Conservation (phyloP, 2,113 vertebrate genomes). For the Onychostruthus taczanowskii region DNA sequence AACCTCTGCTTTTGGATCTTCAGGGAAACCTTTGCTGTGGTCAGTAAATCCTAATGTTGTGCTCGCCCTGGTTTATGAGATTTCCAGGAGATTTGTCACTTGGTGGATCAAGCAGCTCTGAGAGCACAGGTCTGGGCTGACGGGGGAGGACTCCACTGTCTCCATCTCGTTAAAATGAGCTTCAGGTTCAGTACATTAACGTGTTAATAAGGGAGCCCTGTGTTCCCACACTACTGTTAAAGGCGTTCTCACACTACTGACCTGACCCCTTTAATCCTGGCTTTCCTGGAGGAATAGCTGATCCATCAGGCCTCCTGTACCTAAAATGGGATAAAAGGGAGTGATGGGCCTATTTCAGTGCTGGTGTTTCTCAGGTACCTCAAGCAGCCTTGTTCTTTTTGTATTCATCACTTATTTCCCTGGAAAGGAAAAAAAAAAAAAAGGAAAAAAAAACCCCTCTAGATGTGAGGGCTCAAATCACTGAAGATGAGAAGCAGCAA, state of each 20-base stretch:
- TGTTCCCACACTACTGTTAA: conserved; percentile 39
- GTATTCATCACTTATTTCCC: conserved; percentile 3
- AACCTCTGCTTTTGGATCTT: conserved; percentile 1
- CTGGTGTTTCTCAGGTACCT: conserved; percentile 24
- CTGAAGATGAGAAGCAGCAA: conserved; percentile 30
- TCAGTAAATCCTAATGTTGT: background rate
- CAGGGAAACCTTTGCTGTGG: conserved; percentile 14
- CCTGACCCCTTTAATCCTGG: conserved; percentile 57
- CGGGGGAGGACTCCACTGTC: background rate
- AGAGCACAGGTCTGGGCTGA: background rate
- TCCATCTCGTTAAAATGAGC: conserved; percentile 3
- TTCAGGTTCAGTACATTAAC: conserved; percentile 3
- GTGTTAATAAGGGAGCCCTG: conserved; percentile 15
- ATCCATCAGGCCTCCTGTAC: conserved; percentile 5
- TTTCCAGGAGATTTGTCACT: conserved; percentile 31
- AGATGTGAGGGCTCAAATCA: background rate
- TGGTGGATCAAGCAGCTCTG: background rate
- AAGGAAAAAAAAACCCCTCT: background rate
- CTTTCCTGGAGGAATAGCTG: conserved; percentile 50
- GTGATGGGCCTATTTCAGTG: background rate
- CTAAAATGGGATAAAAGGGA: conserved; percentile 25
- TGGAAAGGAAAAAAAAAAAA: background rate
- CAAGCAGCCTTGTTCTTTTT: background rate
- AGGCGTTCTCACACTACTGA: conserved; percentile 8
- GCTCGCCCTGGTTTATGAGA: background rate